Base-by-base conservation (phyloP, 2,113 vertebrate genomes). In the Oryzias melastigma region DNA sequence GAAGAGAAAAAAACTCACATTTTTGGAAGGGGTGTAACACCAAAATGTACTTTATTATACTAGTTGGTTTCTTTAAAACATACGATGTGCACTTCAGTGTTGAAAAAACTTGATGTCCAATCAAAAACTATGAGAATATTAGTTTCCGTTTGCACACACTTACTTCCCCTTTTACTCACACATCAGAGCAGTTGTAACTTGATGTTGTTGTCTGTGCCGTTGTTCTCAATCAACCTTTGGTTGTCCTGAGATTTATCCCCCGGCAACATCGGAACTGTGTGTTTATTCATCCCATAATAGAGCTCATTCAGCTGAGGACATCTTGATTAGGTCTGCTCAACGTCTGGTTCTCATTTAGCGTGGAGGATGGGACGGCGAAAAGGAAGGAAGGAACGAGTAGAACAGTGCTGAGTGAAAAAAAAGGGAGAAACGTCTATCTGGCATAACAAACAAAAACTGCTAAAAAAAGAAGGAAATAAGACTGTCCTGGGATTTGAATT, bases 241-340 rank as follows among this genome's bases (percentile, higher is more conserved):
- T 65, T 76, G 77, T 80, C 81, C 62, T 15, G 42, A 59, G 81
- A 83, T 79, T 77, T 78, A 77, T 84, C 86, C 86, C 61, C 66
- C 65, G 81, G 81, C 85, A 79, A 80, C 71, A 77, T 86, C 75
- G 80, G 82, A 87, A 79, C 79, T 81, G 77, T 74, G 67, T 90
- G 87, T 91, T 92, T 91, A 90, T 86, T 73, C 87, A 80, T 88
- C 79, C 77, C 78, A 75, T 87, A 87, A 88, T 92, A 76, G 78
- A 73, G 73, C 81, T 87, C 81, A 85, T 88, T 87, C 80, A 84
- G 65, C 74, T 61, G 74, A 79, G 86, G 85, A 85, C 83, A 87
- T 86, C 85, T 85, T 87, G 88, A 89, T 90, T 87, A 83, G 87
- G 71, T 69, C 82, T 69, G 73, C 73, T 44, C 25, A 77, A 69